These are phyloP conservation scores for Parasteatoda tepidariorum DNA, from an alignment of 1,140 invertebrate species.

Conservation along the genomic window DNA sequence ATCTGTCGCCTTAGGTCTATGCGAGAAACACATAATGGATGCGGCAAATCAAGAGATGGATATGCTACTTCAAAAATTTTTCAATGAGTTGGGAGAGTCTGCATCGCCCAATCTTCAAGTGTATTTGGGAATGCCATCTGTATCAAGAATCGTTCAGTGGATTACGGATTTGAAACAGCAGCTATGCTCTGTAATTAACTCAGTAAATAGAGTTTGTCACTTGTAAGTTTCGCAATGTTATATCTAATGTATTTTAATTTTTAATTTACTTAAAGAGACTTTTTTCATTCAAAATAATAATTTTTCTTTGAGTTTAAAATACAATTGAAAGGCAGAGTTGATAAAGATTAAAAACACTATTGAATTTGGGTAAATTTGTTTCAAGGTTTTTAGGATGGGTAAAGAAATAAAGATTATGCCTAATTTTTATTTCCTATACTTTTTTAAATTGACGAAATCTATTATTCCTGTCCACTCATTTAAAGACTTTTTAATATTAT, in stretches of 20 bases:
- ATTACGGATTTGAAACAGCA: slow-evolving; percentile 15
- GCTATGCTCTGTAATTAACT: not conserved
- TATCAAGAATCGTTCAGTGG: slow-evolving; percentile 39
- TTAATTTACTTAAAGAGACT: too few relatives aligned
- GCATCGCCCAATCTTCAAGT: not conserved
- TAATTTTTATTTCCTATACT: too few relatives aligned
- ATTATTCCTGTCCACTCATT: too few relatives aligned
- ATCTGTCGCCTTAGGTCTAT: slow-evolving; percentile 84
- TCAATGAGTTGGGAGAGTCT: slow-evolving; percentile 66
- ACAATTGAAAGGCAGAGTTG: too few relatives aligned
- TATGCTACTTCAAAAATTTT: slow-evolving; percentile 68
- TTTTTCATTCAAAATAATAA: too few relatives aligned
- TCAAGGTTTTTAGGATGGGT: too few relatives aligned
- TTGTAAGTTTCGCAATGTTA: slow-evolving; percentile 2
- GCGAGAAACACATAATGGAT: slow-evolving; percentile 82
- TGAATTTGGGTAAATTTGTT: too few relatives aligned
- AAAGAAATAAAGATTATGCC: too few relatives aligned
- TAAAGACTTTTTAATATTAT: too few relatives aligned
- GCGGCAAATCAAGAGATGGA: slow-evolving; percentile 83
- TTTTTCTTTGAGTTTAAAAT: too few relatives aligned
- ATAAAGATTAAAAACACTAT: too few relatives aligned
- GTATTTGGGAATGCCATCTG: slow-evolving; percentile 6
- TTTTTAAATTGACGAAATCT: too few relatives aligned
- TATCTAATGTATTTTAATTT: not conserved
- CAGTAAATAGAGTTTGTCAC: slow-evolving; percentile 29